A percentile compares a stretch with the other conserved stretches of the same genome.
Conservation (phyloP, 23 tunicate genomes). For the Pegea sp. region DNA sequence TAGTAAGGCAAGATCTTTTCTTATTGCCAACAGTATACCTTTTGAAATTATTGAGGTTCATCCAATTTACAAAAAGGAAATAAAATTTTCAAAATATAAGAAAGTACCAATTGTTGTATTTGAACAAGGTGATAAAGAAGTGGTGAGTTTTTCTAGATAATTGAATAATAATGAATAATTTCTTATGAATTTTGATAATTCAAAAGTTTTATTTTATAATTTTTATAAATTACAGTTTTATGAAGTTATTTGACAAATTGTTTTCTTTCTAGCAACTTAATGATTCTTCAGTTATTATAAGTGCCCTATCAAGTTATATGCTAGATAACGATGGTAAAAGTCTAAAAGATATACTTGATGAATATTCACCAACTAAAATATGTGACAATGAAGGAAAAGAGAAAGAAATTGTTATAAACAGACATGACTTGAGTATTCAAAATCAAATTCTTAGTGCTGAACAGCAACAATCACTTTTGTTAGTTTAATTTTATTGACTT, state of each 20-base stretch:
- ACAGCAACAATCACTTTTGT: too few relatives aligned
- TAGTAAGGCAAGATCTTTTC: constrained; percentile 16
- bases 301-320: constrained; percentile 45
- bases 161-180: too few relatives aligned
- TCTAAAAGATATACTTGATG: constrained; percentile 11
- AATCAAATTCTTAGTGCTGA: too few relatives aligned
- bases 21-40: constrained; percentile 33
- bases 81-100: constrained; percentile 50
- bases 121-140: constrained; percentile 25
- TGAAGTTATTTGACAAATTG: neutral
- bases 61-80: constrained; percentile 89
- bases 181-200: too few relatives aligned
- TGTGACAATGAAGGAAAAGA: constrained; percentile 35
- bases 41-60: constrained; percentile 86
- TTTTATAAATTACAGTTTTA: neutral
- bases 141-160: constrained; percentile 19
- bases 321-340: constrained; percentile 10
- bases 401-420: constrained; percentile 27
- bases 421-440: constrained; percentile 41
- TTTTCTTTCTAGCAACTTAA: constrained; percentile 25
- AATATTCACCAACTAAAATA: constrained; percentile 15
- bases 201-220: too few relatives aligned
- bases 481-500: too few relatives aligned
- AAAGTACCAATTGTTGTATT: constrained; percentile 69
- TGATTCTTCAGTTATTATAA: constrained; percentile 76